Conservation (phyloP, 35 echinoderm and acorn worm genomes). For the Acanthaster planci region DNA sequence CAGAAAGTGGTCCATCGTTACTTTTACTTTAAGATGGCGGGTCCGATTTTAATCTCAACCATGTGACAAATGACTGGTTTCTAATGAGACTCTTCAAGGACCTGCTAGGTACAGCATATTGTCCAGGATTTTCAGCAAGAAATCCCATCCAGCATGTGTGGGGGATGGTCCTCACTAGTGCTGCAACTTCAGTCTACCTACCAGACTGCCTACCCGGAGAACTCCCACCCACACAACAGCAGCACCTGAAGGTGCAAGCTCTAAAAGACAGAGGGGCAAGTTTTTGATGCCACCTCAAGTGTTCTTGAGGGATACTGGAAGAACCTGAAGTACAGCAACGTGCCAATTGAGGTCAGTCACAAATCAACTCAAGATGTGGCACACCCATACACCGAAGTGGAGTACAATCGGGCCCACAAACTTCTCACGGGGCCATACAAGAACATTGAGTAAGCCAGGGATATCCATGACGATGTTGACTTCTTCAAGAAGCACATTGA, state of each 20-base stretch:
- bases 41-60: slow-evolving; percentile 51
- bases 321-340: neutral
- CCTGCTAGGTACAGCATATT: slow-evolving; percentile 30
- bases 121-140: slow-evolving; percentile 40
- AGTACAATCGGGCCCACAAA: neutral
- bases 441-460: neutral
- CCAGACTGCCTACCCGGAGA: slow-evolving; percentile 38
- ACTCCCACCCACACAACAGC: neutral
- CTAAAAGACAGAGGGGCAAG: slow-evolving; percentile 16
- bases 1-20: no score
- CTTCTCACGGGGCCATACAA: neutral
- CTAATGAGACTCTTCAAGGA: slow-evolving; percentile 32
- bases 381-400: neutral
- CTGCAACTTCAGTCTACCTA: slow-evolving; percentile 12
- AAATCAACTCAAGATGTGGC: neutral
- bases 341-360: neutral
- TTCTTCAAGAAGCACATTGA: neutral
- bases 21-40: no score
- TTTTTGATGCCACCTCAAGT: slow-evolving; percentile 44
- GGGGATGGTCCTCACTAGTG: slow-evolving; percentile 34
- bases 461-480: neutral
- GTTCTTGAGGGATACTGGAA: slow-evolving; percentile 18
- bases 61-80: slow-evolving; percentile 40
- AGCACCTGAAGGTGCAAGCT: neutral
- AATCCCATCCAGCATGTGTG: slow-evolving; percentile 48